These are phyloP conservation scores for Capreolus pygargus DNA, from an alignment of 2,113 vertebrate species.

Conservation along the genomic window DNA sequence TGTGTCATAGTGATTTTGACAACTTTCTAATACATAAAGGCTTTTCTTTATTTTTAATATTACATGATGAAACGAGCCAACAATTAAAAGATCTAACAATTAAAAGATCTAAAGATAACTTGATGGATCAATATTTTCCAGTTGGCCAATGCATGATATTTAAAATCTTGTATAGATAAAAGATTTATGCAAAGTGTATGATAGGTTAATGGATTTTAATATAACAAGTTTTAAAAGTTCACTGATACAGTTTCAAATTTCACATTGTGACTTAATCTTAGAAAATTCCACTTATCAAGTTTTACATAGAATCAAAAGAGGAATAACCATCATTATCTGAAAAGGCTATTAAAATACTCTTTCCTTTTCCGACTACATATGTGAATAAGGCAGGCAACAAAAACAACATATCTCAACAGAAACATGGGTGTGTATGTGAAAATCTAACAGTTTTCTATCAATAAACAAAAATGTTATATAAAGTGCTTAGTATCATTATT, in stretches of 20 bases:
- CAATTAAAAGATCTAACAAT: not conserved
- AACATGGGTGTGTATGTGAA: not conserved
- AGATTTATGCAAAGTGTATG: not conserved
- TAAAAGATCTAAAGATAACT: not conserved
- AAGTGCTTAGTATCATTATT: not conserved
- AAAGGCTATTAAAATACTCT: not conserved
- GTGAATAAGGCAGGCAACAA: not conserved
- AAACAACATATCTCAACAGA: not conserved
- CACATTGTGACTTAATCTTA: not conserved
- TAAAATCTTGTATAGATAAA: not conserved
- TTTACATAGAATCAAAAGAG: not conserved
- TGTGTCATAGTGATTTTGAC: not conserved
- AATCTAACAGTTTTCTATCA: not conserved
- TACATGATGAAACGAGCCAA: not conserved
- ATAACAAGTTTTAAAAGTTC: not conserved
- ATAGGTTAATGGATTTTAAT: not conserved
- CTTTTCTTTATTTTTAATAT: not conserved
- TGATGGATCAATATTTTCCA: not conserved
- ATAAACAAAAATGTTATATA: not conserved
- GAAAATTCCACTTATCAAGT: not conserved
- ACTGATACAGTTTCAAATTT: not conserved
- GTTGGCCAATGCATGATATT: not conserved
- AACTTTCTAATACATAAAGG: not conserved
- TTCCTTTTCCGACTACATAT: not conserved
- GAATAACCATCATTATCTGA: not conserved